Conservation (phyloP, 2,888 invertebrate species). For the Andrena minutula region DNA sequence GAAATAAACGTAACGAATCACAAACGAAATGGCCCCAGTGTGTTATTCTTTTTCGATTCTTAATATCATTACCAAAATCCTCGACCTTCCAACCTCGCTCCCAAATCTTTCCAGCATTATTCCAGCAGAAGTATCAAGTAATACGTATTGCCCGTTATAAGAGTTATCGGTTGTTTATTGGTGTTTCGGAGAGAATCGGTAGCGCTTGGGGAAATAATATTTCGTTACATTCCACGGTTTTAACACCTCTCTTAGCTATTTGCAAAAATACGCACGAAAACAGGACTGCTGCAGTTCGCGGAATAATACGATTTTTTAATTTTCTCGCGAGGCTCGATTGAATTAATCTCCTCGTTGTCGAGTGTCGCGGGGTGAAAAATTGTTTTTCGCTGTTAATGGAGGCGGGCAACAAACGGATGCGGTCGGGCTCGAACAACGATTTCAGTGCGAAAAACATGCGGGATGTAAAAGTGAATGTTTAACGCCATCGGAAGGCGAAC, state of each 20-base stretch:
- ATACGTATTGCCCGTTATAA: too few species aligned
- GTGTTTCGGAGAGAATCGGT: slow-evolving; percentile 19
- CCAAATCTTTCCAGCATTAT: not conserved
- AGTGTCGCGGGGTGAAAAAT: slow-evolving; percentile 7
- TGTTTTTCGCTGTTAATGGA: not conserved
- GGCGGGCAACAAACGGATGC: not conserved
- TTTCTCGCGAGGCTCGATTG: not conserved
- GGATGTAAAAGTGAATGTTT: not conserved
- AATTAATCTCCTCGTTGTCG: slow-evolving; percentile 22
- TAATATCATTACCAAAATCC: slow-evolving; percentile 7
- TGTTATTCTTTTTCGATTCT: slow-evolving; percentile 33
- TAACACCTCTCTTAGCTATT: slow-evolving; percentile 10
- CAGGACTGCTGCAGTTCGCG: slow-evolving; percentile 21
- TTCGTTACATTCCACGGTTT: slow-evolving; percentile 46
- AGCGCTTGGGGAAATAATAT: slow-evolving; percentile 62
- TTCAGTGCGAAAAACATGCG: not conserved
- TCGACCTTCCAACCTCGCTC: slow-evolving; percentile 4
- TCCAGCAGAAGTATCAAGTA: slow-evolving; percentile 10
- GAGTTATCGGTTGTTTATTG: slow-evolving; percentile 52
- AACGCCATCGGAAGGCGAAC: not conserved
- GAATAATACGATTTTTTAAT: slow-evolving; percentile 49
- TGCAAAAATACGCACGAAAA: slow-evolving; percentile 48
- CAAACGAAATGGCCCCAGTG: slow-evolving; percentile 13
- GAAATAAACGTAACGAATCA: slow-evolving; percentile 78
- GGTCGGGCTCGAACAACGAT: not conserved